Evolutionary conservation across 2,797 vertebrate genomes (phyloP), one percentile per base, ranked within the genome.

Genomic region (Borostomias antarcticus): DNA sequence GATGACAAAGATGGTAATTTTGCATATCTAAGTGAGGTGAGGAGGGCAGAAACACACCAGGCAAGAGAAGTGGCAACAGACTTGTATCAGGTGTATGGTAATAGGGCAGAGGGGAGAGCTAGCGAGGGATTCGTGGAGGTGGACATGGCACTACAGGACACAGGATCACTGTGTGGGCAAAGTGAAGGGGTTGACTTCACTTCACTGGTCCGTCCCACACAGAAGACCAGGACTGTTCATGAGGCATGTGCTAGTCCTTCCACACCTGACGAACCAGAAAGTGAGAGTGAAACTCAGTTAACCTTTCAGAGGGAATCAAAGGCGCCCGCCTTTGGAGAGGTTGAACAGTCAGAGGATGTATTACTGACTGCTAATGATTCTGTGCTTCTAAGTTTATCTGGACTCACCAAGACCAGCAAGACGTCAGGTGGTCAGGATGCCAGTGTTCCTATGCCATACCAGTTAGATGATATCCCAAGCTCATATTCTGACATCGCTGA

Each of bases 101-200:
- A 2, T 23, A 57, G 58, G 59, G 25, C 23, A 19, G 5, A n/a
- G 25, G 45, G 9, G 33, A 53, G 66, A 17, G 21, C 64, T 28
- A 30, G 71, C 13, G 11, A 28, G 11, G 50, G 72, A 28, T 7
- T 17, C 13, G 13, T 0, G 15, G n/a, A 1, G 58, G 67, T 58
- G 65, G n/a, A 61, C 58, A 30, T 17, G 25, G 52, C 26, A 66
- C 11, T 37, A 23, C 43, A 28, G n/a, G n/a, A n/a, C n/a, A n/a
- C n/a, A n/a, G n/a, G n/a, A n/a, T n/a, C n/a, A n/a, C n/a, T 32
- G 19, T 7, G 43, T n/a, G 43, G 25, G 64, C 26, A 71, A 66
- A 1, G 11, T 47, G 1, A 48, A 40, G 53, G 47, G 3, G 40
- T 5, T 0, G 5, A 40, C 9, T 35, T 3, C 9, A 21, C 6